Evolutionary conservation across 2,113 vertebrate species (phyloP).

Genomic region (Macaca nemestrina): DNA sequence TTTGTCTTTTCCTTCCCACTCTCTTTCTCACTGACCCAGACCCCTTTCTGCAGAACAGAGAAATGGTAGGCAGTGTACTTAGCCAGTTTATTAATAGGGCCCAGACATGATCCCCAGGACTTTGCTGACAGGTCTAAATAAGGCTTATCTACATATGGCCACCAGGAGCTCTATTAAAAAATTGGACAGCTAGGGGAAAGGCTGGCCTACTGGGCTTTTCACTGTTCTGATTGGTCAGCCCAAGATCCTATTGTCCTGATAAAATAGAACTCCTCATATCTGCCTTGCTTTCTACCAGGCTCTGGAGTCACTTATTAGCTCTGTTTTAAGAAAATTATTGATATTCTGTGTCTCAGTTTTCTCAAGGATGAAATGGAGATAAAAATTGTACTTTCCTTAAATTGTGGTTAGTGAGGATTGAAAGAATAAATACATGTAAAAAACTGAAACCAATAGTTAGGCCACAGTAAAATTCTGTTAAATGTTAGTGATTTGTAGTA

Average conservation of each 20-base stretch:
- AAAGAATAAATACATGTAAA: neutral
- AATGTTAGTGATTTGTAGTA: neutral
- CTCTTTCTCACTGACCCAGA: neutral
- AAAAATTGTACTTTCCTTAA: neutral
- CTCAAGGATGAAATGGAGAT: conserved; percentile 1
- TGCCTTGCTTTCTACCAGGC: neutral
- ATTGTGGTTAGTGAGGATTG: neutral
- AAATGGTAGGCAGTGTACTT: neutral
- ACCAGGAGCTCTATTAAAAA: neutral
- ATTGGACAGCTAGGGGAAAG: neutral
- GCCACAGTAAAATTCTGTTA: neutral
- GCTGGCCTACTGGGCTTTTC: neutral
- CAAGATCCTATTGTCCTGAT: neutral
- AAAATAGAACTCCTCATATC: neutral
- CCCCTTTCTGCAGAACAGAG: neutral
- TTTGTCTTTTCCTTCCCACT: neutral
- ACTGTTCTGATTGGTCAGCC: neutral
- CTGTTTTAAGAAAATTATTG: conserved; percentile 7
- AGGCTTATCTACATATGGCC: neutral
- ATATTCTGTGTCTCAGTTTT: neutral
- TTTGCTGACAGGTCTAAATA: neutral
- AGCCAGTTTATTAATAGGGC: neutral
- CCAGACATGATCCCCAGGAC: neutral
- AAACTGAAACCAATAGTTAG: neutral
- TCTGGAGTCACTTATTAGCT: neutral